Percentiles rank a stretch among this genome's conserved stretches.
Evolutionary conservation across 2,797 vertebrate genomes (phyloP).

Genomic region (Discoglossus pictus): DNA sequence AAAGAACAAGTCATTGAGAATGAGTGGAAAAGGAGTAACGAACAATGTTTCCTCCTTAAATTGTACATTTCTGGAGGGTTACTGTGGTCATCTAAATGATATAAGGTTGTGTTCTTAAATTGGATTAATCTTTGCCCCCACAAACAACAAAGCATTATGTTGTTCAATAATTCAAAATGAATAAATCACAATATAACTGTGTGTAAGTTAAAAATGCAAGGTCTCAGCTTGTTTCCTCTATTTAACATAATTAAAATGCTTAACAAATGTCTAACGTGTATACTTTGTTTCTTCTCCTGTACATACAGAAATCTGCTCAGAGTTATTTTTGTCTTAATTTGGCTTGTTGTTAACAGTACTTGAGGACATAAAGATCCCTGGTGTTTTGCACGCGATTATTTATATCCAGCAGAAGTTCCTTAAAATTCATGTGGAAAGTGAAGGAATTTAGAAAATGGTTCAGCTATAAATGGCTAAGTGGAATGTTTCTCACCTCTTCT

Average conservation of each 20-base stretch:
- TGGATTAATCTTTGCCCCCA: no score
- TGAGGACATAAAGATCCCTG: slow-evolving; percentile 43
- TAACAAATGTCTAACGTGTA: no score
- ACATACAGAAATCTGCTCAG: slow-evolving; percentile 16
- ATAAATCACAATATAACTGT: neutral
- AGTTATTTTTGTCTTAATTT: slow-evolving; percentile 41
- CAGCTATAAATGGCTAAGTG: slow-evolving; percentile 41
- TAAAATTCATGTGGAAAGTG: slow-evolving; percentile 33
- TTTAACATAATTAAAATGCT: no score
- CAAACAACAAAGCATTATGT: neutral
- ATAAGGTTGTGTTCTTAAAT: no score
- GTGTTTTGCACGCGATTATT: slow-evolving; percentile 21
- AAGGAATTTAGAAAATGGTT: slow-evolving; percentile 25
- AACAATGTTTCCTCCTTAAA: no score
- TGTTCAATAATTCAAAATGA: slow-evolving; percentile 14
- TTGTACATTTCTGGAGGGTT: no score
- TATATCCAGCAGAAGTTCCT: slow-evolving; percentile 31
- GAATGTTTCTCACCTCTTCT: slow-evolving; percentile 38
- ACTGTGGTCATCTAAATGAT: no score
- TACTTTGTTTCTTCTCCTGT: slow-evolving; percentile 34
- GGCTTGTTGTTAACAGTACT: slow-evolving; percentile 41
- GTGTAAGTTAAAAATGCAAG: no score
- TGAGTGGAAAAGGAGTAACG: no score
- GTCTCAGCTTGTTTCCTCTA: no score
- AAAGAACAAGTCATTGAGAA: no score